Percentiles rank a stretch among this genome's conserved stretches.
phyloP scores from a whole-genome alignment of 2,797 vertebrate species.

The Pangasius sanitwongsei region DNA sequence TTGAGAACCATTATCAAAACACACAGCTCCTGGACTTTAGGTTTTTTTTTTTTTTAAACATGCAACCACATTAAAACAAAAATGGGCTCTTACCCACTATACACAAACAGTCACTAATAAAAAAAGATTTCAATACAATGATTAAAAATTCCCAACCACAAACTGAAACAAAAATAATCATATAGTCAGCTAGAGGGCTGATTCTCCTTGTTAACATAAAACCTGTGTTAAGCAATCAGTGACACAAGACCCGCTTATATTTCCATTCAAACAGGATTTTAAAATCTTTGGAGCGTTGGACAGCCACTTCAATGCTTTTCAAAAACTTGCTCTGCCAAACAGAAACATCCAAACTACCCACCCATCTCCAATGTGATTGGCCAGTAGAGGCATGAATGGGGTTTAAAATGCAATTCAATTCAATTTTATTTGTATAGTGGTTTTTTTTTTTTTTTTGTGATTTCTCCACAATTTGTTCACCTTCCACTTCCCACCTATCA shows the following conservation, averaged over 20 bases:
- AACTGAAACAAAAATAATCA: not conserved
- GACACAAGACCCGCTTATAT: not conserved
- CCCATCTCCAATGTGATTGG: not conserved
- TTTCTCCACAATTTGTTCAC: not conserved
- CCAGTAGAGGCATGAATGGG: not conserved
- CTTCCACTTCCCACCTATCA: not conserved
- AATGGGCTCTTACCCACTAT: not conserved
- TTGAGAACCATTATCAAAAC: not conserved
- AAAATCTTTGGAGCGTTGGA: not conserved
- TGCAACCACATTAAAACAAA: not conserved
- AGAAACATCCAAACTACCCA: not conserved
- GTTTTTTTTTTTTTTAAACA: not conserved
- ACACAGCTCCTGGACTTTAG: not conserved
- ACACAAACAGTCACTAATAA: not conserved
- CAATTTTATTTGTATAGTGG: not conserved
- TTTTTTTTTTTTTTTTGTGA: not conserved
- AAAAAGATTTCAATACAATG: not conserved
- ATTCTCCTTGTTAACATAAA: not conserved
- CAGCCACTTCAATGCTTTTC: not conserved
- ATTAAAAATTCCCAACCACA: not conserved
- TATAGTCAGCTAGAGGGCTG: not conserved
- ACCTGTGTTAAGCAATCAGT: not conserved
- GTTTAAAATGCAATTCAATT: not conserved
- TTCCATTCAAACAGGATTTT: not conserved
- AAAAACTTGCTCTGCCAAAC: not conserved